Percentiles rank a stretch among this genome's conserved stretches.
Evolutionary conservation across 2,888 invertebrate genomes (phyloP).

Genomic region (Tuberolachnus salignus): DNA sequence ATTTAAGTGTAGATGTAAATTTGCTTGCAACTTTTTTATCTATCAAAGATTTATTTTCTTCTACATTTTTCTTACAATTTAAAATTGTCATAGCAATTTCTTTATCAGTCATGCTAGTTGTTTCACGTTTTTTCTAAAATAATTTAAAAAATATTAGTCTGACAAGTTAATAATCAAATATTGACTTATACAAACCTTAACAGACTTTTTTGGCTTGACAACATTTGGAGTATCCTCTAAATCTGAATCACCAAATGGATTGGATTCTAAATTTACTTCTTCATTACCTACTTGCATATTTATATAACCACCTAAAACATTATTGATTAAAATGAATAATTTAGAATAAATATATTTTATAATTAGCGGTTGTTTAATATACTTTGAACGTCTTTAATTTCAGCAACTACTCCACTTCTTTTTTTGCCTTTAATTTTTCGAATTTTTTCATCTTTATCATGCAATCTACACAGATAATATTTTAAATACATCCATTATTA

Average conservation of each 20-base stretch:
- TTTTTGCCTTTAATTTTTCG: conserved; percentile 51
- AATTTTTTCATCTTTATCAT: conserved; percentile 49
- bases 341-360: background rate
- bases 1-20: conserved; percentile 47
- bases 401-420: conserved; percentile 7
- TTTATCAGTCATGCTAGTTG: conserved; percentile 40
- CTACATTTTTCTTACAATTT: conserved; percentile 42
- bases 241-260: conserved; percentile 15
- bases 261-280: conserved; percentile 11
- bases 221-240: conserved; percentile 10
- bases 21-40: conserved; percentile 53
- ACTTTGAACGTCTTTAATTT: conserved; percentile 37
- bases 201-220: conserved; percentile 1
- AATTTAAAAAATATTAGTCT: background rate
- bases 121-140: conserved; percentile 37
- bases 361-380: background rate
- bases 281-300: conserved; percentile 13
- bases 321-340: background rate
- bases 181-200: conserved; percentile 4
- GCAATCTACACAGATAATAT: conserved; percentile 32
- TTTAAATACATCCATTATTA: too few relatives aligned
- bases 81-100: conserved; percentile 55
- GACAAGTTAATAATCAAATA: background rate
- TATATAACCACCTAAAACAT: conserved; percentile 24
- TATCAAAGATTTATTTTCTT: conserved; percentile 30